Evolutionary conservation across 2,888 invertebrate species (phyloP).

Genomic region (Andrena fulva): DNA sequence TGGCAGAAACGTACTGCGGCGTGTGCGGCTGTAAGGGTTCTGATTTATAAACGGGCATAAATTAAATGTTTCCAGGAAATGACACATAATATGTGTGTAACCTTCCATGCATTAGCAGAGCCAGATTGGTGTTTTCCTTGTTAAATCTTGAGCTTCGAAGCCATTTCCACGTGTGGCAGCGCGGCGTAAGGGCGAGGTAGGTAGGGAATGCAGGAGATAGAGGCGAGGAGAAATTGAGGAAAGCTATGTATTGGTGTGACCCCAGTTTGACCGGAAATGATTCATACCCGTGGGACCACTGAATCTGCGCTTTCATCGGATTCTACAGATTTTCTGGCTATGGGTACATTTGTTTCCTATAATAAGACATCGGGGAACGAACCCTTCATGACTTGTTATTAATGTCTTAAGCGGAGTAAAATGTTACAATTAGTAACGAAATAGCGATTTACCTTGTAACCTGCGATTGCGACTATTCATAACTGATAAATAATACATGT

Average conservation of each 20-base stretch:
- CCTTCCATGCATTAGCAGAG: slow-evolving; percentile 63
- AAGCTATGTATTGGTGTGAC: slow-evolving; percentile 66
- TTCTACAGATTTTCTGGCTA: slow-evolving; percentile 53
- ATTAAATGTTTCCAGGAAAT: slow-evolving; percentile 5
- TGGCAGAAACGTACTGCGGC: slow-evolving; percentile 22
- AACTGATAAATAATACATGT: too few relatives aligned
- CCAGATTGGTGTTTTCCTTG: slow-evolving; percentile 71
- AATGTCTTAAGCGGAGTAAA: slow-evolving; percentile 33
- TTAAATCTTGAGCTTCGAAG: slow-evolving; percentile 69
- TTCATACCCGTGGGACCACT: slow-evolving; percentile 74
- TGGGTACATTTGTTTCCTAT: slow-evolving; percentile 69
- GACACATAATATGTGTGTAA: slow-evolving; percentile 49
- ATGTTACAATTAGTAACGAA: slow-evolving; percentile 48
- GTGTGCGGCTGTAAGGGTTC: slow-evolving; percentile 52
- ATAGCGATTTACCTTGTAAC: not conserved
- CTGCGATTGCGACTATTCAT: not conserved
- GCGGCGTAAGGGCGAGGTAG: slow-evolving; percentile 27
- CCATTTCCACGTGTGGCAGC: slow-evolving; percentile 44
- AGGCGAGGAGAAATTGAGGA: slow-evolving; percentile 42
- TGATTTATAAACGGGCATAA: slow-evolving; percentile 69
- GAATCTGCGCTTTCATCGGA: slow-evolving; percentile 63
- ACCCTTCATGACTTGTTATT: slow-evolving; percentile 31
- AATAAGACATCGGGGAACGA: slow-evolving; percentile 64
- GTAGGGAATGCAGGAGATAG: slow-evolving; percentile 10
- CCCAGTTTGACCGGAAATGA: slow-evolving; percentile 75